Conservation (phyloP, 1,140 invertebrate genomes). For the Plutomurus gul region DNA sequence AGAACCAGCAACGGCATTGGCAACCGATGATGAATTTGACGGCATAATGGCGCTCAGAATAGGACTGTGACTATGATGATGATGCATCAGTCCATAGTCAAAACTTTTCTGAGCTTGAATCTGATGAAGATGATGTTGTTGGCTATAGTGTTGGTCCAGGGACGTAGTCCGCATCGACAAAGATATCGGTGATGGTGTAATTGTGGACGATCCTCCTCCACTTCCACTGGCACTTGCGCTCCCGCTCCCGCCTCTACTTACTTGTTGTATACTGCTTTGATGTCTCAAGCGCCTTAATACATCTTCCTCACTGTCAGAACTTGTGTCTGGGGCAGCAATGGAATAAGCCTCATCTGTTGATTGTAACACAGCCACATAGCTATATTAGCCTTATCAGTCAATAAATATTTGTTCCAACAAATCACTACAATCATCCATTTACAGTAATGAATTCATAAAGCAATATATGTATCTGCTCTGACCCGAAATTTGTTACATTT, state of each 20-base stretch:
- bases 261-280: constrained; percentile 52
- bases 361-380: not conserved
- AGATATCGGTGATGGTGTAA: constrained; percentile 30
- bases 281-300: constrained; percentile 64
- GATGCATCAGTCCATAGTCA: constrained; percentile 22
- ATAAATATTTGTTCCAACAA: not conserved
- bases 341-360: constrained; percentile 64
- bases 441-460: too few species aligned
- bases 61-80: not conserved
- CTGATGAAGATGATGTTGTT: constrained; percentile 33
- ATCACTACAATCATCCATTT: too few species aligned
- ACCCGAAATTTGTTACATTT: too few species aligned
- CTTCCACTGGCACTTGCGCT: constrained; percentile 2
- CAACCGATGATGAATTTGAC: constrained; percentile 7
- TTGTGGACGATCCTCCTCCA: constrained; percentile 6
- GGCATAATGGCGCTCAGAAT: not conserved
- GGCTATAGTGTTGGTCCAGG: constrained; percentile 1
- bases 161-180: constrained; percentile 7
- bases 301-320: constrained; percentile 77
- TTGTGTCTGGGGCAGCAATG: constrained; percentile 66
- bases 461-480: too few species aligned
- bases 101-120: constrained; percentile 40
- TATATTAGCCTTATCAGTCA: not conserved
- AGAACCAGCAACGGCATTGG: not conserved
- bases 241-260: constrained; percentile 17